Base-by-base conservation (phyloP, 92 coral and sea anemone species). In the Pocillopora meandrina region DNA sequence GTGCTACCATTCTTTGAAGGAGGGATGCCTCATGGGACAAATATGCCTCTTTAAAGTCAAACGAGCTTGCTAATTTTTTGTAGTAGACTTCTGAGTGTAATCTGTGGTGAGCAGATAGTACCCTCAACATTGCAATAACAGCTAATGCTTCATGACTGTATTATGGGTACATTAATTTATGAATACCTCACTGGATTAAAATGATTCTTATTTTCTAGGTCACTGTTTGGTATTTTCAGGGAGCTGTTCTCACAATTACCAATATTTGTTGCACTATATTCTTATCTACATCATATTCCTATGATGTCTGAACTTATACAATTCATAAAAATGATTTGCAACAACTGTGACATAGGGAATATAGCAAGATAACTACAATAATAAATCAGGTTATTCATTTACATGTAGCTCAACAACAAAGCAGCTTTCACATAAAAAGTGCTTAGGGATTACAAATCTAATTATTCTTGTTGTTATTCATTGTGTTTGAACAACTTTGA, bases 41-140 rank as follows among this genome's bases (percentile, higher is more conserved):
- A 9, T 55, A 3, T 16, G 20, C 49, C 12, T 7, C 57, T 15
- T 15, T 6, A 10, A 20, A 60, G 60, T 47, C 79, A 71, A 7
- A 61, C 21, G 35, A 34, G 17, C 57, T 26, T 59, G 11, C 71
- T 11, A 79, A 20, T 63, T 47, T n/a, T 42, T 49, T 42, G 23
- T 47, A 64, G 42, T 1, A 42, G 61, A 42, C 0, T 20, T 23
- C 69, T 36, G 20, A 21, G 11, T 61, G 18, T 18, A 33, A 34
- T 19, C 72, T 63, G n/a, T 21, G n/a, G 49, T 64, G 20, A 78
- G 65, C 82, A 63, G 82, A 65, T 20, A 78, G 52, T 21, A 20
- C 42, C 35, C 35, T 5, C 33, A 12, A 13, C 3, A 26, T 12
- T 13, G 12, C 8, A 74, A 11, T 11, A 36, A 1, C 49, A 4